Evolutionary conservation across 2,888 invertebrate species (phyloP).

Genomic region (Geophilus truncorum): DNA sequence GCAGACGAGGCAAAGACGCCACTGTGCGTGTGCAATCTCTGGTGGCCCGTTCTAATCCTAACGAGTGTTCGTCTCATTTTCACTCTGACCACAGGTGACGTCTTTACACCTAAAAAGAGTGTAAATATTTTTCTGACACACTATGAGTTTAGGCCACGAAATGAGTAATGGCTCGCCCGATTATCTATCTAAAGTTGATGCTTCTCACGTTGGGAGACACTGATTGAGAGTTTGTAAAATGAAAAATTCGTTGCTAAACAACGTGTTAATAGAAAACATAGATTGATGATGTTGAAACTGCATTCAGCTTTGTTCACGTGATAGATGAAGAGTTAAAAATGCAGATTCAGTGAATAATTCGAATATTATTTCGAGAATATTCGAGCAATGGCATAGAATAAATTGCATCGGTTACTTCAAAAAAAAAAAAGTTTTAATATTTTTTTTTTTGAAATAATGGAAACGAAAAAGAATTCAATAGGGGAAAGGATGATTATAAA

Average conservation of each 20-base stretch:
- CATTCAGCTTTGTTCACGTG: neutral
- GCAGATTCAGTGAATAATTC: too few species aligned
- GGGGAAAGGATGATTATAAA: too few species aligned
- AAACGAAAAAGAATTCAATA: too few species aligned
- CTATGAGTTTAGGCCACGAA: neutral
- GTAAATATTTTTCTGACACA: neutral
- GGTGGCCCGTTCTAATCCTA: conserved; percentile 16
- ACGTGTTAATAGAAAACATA: neutral
- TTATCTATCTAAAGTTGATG: neutral
- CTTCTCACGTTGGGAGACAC: neutral
- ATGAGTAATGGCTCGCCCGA: neutral
- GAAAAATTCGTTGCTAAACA: neutral
- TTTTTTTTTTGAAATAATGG: too few species aligned
- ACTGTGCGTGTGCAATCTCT: conserved; percentile 1
- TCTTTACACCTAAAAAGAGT: neutral
- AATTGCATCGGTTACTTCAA: too few species aligned
- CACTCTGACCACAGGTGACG: neutral
- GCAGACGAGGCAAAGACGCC: neutral
- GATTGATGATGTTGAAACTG: neutral
- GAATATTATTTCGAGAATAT: too few species aligned
- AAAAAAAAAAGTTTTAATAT: too few species aligned
- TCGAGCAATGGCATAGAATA: too few species aligned
- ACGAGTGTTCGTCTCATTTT: conserved; percentile 12
- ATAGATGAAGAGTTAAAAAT: too few species aligned
- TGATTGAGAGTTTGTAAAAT: neutral